These are phyloP conservation scores for Erethizon dorsatum DNA, from an alignment of 2,797 vertebrate species.

Conservation along the genomic window DNA sequence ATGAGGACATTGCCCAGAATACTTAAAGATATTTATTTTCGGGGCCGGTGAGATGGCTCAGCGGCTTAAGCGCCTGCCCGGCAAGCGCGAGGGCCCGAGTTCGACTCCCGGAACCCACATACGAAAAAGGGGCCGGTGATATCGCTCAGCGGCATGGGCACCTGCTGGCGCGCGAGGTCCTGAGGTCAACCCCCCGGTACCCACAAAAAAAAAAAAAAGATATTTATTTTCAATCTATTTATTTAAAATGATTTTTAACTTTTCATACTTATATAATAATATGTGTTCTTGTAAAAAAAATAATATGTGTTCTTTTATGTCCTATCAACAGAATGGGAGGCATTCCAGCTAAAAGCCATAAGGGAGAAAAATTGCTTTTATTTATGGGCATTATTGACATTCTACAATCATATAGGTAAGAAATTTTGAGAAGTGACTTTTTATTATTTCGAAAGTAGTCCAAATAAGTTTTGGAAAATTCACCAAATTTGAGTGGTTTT, in stretches of 20 bases:
- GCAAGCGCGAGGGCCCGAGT: too few relatives aligned
- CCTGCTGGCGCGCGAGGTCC: too few relatives aligned
- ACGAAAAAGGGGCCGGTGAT: too few relatives aligned
- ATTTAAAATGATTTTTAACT: conserved; percentile 45
- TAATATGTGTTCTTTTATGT: conserved; percentile 66
- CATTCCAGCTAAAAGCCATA: conserved; percentile 97
- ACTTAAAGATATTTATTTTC: not conserved
- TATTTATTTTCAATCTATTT: conserved; percentile 47
- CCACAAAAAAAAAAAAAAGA: too few relatives aligned
- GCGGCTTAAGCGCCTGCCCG: too few relatives aligned
- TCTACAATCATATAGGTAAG: conserved; percentile 98
- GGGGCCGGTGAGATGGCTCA: too few relatives aligned
- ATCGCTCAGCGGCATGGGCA: too few relatives aligned
- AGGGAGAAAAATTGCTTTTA: conserved; percentile 96
- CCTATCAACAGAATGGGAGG: conserved; percentile 95
- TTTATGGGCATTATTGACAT: conserved; percentile 99
- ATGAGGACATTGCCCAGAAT: not conserved
- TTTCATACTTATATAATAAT: conserved; percentile 40
- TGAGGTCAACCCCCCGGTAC: too few relatives aligned
- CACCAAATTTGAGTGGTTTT: not conserved
- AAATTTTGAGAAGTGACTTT: conserved; percentile 12
- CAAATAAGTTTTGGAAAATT: conserved; percentile 61
- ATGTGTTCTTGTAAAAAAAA: conserved; percentile 41
- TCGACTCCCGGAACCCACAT: too few relatives aligned
- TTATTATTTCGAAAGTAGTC: conserved; percentile 61